phyloP scores from a whole-genome alignment of 2,113 vertebrate species.

The Psittacula cyanocephala region DNA sequence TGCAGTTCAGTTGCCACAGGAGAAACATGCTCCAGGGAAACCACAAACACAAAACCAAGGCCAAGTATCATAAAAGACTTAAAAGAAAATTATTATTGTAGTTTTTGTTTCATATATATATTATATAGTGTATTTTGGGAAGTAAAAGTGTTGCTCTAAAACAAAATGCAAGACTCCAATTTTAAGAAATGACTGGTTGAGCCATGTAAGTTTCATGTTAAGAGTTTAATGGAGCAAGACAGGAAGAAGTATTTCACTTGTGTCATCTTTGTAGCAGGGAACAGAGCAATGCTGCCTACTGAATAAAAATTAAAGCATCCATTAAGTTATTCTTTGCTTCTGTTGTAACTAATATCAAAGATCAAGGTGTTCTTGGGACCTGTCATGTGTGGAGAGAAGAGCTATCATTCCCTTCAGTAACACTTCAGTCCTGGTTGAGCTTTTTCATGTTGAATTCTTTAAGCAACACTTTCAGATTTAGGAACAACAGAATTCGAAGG shows the following conservation, averaged over 20 bases:
- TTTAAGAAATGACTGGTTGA: neutral
- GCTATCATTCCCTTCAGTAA: neutral
- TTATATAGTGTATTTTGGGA: neutral
- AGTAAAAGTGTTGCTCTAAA: neutral
- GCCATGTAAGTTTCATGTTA: neutral
- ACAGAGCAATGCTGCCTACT: neutral
- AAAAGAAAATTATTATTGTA: neutral
- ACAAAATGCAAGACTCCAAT: neutral
- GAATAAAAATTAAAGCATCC: neutral
- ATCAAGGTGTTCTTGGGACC: neutral
- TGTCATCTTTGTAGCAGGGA: neutral
- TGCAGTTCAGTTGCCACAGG: neutral
- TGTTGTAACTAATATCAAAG: neutral
- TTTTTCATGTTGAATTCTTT: neutral
- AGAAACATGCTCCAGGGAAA: neutral
- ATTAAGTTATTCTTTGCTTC: neutral
- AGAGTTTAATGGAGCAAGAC: neutral
- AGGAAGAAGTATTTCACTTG: neutral
- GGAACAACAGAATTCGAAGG: neutral
- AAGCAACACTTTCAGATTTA: neutral
- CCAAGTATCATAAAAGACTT: neutral
- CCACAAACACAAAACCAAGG: neutral
- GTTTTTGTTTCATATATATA: neutral
- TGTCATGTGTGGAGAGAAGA: neutral
- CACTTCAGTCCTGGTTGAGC: neutral